Conservation (phyloP, 2,888 invertebrate genomes). For the Azorinus chamasolen region DNA sequence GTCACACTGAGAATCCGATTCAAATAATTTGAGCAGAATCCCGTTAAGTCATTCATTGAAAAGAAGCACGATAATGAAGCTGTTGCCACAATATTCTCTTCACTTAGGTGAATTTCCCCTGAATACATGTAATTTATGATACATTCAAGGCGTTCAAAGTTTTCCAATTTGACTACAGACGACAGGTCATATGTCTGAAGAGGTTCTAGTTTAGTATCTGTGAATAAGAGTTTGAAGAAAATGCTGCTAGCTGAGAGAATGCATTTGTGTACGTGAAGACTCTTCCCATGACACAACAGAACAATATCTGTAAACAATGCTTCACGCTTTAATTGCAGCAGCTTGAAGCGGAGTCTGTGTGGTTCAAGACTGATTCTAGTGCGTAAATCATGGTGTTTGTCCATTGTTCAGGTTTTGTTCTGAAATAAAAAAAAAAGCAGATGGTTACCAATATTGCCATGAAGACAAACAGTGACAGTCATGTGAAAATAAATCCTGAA, state of each 20-base stretch:
- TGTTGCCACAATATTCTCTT: constrained; percentile 27
- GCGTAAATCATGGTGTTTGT: too few relatives aligned
- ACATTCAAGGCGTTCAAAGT: constrained; percentile 22
- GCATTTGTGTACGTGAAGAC: constrained; percentile 50
- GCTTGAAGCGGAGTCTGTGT: background rate
- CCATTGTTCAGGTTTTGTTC: too few relatives aligned
- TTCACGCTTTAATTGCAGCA: constrained; percentile 16
- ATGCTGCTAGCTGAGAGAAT: constrained; percentile 44
- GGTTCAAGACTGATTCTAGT: constrained; percentile 7
- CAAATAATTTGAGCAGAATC: constrained; percentile 10
- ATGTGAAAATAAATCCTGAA: too few relatives aligned
- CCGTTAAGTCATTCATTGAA: constrained; percentile 36
- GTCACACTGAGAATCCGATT: constrained; percentile 15
- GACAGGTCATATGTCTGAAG: constrained; percentile 2
- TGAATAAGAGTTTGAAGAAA: constrained; percentile 50
- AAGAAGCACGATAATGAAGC: constrained; percentile 39
- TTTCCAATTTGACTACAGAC: constrained; percentile 6
- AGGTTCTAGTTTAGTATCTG: constrained; percentile 7
- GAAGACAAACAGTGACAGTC: too few relatives aligned
- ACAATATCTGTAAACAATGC: constrained; percentile 35
- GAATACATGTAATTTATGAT: constrained; percentile 54
- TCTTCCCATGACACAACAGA: constrained; percentile 15
- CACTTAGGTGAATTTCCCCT: constrained; percentile 36
- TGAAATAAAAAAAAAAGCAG: too few relatives aligned
- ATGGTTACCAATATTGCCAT: too few relatives aligned